phyloP scores from a whole-genome alignment of 1,140 invertebrate species.

The Listronotus oregonensis region DNA sequence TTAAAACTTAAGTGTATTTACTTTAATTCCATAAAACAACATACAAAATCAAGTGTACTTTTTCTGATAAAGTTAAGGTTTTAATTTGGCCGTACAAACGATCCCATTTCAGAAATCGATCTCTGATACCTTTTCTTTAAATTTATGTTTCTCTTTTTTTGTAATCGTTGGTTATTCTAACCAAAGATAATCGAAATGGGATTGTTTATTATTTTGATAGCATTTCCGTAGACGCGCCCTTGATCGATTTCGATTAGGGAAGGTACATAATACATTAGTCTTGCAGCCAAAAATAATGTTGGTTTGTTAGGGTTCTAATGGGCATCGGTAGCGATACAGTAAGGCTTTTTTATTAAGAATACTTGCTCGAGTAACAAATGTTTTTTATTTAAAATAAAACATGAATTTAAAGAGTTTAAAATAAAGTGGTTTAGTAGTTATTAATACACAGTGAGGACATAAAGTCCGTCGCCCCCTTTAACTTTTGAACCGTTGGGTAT shows the following conservation, averaged over 20 bases:
- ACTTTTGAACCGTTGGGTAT: too few relatives aligned
- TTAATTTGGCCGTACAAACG: constrained; percentile 6
- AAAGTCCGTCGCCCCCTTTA: too few relatives aligned
- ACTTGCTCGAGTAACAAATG: constrained; percentile 22
- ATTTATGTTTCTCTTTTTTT: constrained; percentile 17
- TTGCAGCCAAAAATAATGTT: constrained; percentile 25
- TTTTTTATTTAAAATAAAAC: constrained; percentile 13
- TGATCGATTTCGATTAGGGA: constrained; percentile 28
- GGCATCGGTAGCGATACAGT: constrained; percentile 9
- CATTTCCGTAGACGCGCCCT: constrained; percentile 23
- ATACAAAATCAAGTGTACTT: too few relatives aligned
- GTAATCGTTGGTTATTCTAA: constrained; percentile 15
- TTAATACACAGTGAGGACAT: too few relatives aligned
- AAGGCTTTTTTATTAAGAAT: constrained; percentile 19
- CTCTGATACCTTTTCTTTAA: constrained; percentile 21
- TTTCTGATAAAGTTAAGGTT: background rate
- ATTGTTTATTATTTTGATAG: constrained; percentile 33
- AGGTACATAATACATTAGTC: constrained; percentile 29
- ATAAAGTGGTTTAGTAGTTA: too few relatives aligned
- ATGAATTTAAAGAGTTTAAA: too few relatives aligned
- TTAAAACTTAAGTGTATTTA: too few relatives aligned
- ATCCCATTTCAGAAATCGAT: constrained; percentile 17
- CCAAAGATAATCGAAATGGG: constrained; percentile 21
- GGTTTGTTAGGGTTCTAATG: constrained; percentile 27
- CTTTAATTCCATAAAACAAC: too few relatives aligned